A percentile compares a stretch with the other conserved stretches of the same genome.
These are phyloP conservation scores for Tetramorium bicarinatum DNA, from an alignment of 2,888 invertebrate species.

Conservation along the genomic window DNA sequence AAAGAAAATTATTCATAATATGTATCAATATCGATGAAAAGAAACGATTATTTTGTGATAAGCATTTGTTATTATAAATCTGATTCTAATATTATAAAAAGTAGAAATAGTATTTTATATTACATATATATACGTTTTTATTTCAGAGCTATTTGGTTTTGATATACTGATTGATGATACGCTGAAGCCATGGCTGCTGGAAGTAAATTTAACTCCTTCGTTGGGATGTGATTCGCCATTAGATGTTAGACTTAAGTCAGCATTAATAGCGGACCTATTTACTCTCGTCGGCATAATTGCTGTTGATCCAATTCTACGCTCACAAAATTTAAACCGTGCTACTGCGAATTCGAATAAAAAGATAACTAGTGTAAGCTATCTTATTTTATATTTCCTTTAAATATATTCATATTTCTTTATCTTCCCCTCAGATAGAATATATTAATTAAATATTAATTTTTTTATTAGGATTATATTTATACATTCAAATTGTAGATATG, in stretches of 20 bases:
- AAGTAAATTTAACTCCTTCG: constrained; percentile 97
- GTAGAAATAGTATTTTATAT: neutral
- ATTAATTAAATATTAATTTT: neutral
- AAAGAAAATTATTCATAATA: neutral
- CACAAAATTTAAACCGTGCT: constrained; percentile 79
- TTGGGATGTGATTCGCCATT: constrained; percentile 97
- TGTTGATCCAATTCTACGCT: constrained; percentile 89
- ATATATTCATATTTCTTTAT: constrained; percentile 14
- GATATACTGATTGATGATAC: constrained; percentile 97
- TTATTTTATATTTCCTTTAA: constrained; percentile 8
- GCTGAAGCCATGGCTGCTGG: constrained; percentile 97
- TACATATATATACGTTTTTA: constrained; percentile 13
- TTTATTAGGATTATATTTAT: neutral
- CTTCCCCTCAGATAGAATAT: neutral
- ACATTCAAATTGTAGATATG: neutral
- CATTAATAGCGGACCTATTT: constrained; percentile 95
- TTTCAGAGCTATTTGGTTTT: constrained; percentile 96
- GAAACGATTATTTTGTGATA: neutral
- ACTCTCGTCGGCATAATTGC: constrained; percentile 96
- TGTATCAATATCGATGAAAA: neutral
- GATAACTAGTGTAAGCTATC: constrained; percentile 78
- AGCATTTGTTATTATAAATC: neutral
- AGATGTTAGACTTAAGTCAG: constrained; percentile 97
- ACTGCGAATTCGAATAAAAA: constrained; percentile 78
- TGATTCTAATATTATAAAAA: neutral